Base-by-base conservation (phyloP, 2,797 vertebrate species). In the Sitta carolinensis region DNA sequence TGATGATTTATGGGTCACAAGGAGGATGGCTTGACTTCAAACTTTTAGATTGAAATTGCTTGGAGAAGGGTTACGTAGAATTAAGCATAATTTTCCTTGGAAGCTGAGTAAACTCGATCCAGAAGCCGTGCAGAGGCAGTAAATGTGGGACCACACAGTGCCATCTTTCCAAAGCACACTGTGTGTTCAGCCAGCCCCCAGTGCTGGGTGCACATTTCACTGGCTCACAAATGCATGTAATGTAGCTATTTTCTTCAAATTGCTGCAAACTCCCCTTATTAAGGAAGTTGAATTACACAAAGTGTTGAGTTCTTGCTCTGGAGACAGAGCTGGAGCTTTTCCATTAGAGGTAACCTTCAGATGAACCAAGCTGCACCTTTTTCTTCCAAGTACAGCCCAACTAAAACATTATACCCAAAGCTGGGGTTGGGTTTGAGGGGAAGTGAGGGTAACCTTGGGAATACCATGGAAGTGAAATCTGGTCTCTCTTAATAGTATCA, bases 401-500 rank as follows among this genome's bases (percentile, higher is more conserved):
- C 38, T 70, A 40, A 70, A 87, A 32, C 20, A 32, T 82, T 91
- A 85, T 67, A 66, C 72, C 77, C 26, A 52, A 51, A 70, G 29
- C 52, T 68, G 64, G 38, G 38, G 50, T 92, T 78, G 94, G 52
- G 83, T 94, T 94, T 64, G 73, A 90, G 57, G 16, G n/a, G 34
- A 88, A 90, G 32, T 58, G 66, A 68, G 19, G 15, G 47, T 90
- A 91, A 51, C 86, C 88, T 84, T 91, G 83, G 62, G 70, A 91
- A 87, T 87, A 81, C 1, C 42, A 45, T 43, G 55, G 43, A 87
- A 88, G 50, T 63, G 48, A 92, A 90, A 58, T 88, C 82, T 94
- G 87, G 61, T 83, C 84, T 87, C 52, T 40, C 62, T 80, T 91
- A 73, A 38, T 89, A 58, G 57, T 87, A 83, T 76, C 84, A 92